phyloP scores from a whole-genome alignment of 2,888 invertebrate species.

The Crossocerus cetratus region DNA sequence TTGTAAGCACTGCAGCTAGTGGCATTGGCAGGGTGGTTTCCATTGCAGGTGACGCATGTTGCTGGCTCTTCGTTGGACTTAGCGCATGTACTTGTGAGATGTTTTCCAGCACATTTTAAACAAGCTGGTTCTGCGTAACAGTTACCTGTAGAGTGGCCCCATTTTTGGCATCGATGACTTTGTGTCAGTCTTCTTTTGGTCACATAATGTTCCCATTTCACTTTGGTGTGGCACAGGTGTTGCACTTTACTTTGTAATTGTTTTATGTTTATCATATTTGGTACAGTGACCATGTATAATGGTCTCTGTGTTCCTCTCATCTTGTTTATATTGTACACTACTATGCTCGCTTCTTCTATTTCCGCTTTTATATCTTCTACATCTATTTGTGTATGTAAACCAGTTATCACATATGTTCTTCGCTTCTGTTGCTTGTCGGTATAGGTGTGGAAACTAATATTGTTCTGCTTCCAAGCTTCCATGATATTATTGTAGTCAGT shows the following conservation, averaged over 20 bases:
- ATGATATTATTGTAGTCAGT: too few relatives aligned
- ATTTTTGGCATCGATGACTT: slow-evolving; percentile 61
- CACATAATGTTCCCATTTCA: slow-evolving; percentile 20
- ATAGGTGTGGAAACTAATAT: too few relatives aligned
- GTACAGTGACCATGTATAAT: slow-evolving; percentile 44
- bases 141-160: slow-evolving; percentile 61
- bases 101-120: slow-evolving; percentile 56
- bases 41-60: slow-evolving; percentile 59
- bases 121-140: slow-evolving; percentile 52
- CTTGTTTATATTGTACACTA: slow-evolving; percentile 27
- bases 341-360: slow-evolving; percentile 14
- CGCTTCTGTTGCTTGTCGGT: too few relatives aligned
- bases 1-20: slow-evolving; percentile 44
- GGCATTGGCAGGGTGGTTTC: slow-evolving; percentile 58
- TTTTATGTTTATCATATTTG: slow-evolving; percentile 23
- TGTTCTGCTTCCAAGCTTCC: too few relatives aligned
- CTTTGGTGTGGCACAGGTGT: slow-evolving; percentile 37
- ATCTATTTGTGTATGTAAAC: too few relatives aligned
- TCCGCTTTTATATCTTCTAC: not conserved
- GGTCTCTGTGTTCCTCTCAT: slow-evolving; percentile 49
- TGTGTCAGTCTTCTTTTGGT: slow-evolving; percentile 56
- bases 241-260: slow-evolving; percentile 32
- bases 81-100: too few relatives aligned
- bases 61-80: too few relatives aligned
- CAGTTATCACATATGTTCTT: too few relatives aligned